phyloP scores from a whole-genome alignment of 2,888 invertebrate species.

The Parnassius mnemosyne region DNA sequence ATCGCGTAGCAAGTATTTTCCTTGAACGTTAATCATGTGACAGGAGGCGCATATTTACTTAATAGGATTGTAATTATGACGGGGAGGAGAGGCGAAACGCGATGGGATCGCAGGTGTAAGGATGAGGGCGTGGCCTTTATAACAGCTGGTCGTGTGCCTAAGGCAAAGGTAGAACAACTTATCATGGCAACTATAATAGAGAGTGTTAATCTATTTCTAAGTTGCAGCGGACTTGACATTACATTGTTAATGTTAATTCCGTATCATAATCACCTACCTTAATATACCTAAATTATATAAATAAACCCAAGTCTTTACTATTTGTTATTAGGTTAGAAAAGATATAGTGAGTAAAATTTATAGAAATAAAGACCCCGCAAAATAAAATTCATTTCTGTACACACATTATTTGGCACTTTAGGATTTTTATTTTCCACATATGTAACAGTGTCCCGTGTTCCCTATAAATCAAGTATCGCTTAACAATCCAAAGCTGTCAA shows the following conservation, averaged over 20 bases:
- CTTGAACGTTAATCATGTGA: conserved; percentile 14
- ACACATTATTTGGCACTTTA: too few species aligned
- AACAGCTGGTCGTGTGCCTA: conserved; percentile 67
- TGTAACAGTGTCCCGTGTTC: too few species aligned
- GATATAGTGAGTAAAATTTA: too few species aligned
- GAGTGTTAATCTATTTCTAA: conserved; percentile 61
- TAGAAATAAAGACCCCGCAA: too few species aligned
- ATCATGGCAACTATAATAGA: conserved; percentile 9
- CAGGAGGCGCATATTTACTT: conserved; percentile 46
- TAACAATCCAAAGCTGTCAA: too few species aligned
- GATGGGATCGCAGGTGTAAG: conserved; percentile 64
- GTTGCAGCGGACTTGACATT: conserved; percentile 37
- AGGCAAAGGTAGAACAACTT: conserved; percentile 47
- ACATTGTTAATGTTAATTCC: background rate
- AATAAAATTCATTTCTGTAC: too few species aligned
- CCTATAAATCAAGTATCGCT: too few species aligned
- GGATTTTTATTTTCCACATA: too few species aligned
- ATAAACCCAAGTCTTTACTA: too few species aligned
- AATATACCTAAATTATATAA: too few species aligned
- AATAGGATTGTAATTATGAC: conserved; percentile 69
- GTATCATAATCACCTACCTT: background rate
- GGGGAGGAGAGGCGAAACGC: conserved; percentile 44
- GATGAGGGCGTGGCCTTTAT: conserved; percentile 65
- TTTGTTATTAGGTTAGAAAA: too few species aligned
- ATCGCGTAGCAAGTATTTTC: conserved; percentile 14